Percentiles rank a stretch among this genome's conserved stretches.
Conservation (phyloP, 2,888 invertebrate species). For the Heliconius ethilla region DNA sequence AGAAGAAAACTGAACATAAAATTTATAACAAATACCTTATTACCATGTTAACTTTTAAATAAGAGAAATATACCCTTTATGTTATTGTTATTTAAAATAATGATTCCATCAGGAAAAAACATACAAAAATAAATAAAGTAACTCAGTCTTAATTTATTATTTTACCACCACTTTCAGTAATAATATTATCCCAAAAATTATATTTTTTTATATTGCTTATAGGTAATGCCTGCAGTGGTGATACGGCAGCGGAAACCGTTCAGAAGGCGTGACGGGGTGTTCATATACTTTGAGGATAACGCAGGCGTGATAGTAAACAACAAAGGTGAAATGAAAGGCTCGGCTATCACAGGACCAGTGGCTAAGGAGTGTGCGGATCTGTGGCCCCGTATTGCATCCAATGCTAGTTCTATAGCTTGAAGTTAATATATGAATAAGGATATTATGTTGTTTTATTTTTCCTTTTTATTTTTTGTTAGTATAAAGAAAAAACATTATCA, state of each 20-base stretch:
- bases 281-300: constrained; percentile 99
- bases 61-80: no score
- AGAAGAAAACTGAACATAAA: no score
- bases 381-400: constrained; percentile 99
- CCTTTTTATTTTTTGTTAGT: no score
- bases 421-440: constrained; percentile 48
- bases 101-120: no score
- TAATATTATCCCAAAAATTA: no score
- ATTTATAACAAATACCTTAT: no score
- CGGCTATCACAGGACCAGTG: constrained; percentile 99
- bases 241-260: constrained; percentile 99
- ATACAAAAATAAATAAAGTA: no score
- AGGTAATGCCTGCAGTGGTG: constrained; percentile 99
- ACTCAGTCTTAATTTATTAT: no score
- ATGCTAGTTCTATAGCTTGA: constrained; percentile 98
- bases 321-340: constrained; percentile 99
- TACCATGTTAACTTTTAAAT: no score
- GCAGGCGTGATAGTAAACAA: constrained; percentile 99
- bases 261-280: constrained; percentile 99
- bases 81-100: no score
- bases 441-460: constrained; percentile 40
- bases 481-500: no score
- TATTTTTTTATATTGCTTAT: background rate
- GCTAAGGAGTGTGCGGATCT: constrained; percentile 99
- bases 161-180: no score